Evolutionary conservation across 2,888 invertebrate genomes (phyloP).

Genomic region (Ferdinandea cuprea): DNA sequence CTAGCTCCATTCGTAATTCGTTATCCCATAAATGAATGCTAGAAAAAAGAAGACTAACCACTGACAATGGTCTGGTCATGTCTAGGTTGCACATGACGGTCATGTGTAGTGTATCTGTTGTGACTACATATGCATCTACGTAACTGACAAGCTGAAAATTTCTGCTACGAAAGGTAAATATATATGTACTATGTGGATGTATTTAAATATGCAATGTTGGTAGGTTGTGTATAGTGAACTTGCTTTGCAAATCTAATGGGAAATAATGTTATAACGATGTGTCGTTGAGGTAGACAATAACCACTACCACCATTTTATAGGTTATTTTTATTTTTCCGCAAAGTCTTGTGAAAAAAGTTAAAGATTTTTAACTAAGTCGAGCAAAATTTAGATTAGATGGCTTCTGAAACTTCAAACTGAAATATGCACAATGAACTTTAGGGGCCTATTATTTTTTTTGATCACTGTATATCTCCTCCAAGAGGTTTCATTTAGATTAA

Average conservation of each 20-base stretch:
- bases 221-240: slow-evolving; percentile 33
- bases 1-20: not conserved
- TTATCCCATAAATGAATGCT: slow-evolving; percentile 7
- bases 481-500: too few species aligned
- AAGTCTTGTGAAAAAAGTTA: slow-evolving; percentile 28
- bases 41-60: slow-evolving; percentile 11
- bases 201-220: too few species aligned
- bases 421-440: too few species aligned
- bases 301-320: slow-evolving; percentile 6
- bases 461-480: too few species aligned
- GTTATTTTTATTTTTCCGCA: too few species aligned
- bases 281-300: slow-evolving; percentile 10
- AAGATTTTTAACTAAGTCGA: too few species aligned
- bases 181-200: too few species aligned
- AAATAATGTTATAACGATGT: not conserved
- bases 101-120: slow-evolving; percentile 7
- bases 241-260: slow-evolving; percentile 20
- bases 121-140: slow-evolving; percentile 1
- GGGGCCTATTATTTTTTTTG: too few species aligned
- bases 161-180: not conserved
- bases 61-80: slow-evolving; percentile 34
- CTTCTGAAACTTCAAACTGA: too few species aligned
- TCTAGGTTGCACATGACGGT: slow-evolving; percentile 21
- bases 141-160: slow-evolving; percentile 22
- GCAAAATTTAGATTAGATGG: too few species aligned